Evolutionary conservation across 1,140 invertebrate species (phyloP).

Genomic region (Drosophila eugracilis): DNA sequence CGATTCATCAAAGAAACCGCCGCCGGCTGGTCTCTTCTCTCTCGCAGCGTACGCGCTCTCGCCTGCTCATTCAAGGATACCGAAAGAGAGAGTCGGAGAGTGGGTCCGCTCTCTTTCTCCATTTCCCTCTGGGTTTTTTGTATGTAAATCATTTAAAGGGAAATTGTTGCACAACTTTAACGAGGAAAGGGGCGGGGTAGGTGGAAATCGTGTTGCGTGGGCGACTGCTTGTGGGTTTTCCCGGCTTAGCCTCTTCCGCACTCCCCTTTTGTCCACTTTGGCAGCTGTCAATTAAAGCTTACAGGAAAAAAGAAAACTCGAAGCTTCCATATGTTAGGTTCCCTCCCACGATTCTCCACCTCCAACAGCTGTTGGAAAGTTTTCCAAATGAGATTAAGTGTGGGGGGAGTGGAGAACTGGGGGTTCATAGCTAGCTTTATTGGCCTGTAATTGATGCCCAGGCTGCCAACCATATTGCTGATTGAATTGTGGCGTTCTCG

Average conservation of each 20-base stretch:
- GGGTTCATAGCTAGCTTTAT: conserved; percentile 32
- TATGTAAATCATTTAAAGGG: conserved; percentile 70
- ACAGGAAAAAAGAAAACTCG: conserved; percentile 26
- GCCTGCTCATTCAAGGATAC: conserved; percentile 68
- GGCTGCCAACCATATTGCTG: conserved; percentile 37
- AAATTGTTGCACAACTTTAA: conserved; percentile 79
- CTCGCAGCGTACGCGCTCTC: neutral
- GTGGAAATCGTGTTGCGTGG: too few species aligned
- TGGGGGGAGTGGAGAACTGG: conserved; percentile 2
- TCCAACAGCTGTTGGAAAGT: conserved; percentile 52
- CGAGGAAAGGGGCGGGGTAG: conserved; percentile 2
- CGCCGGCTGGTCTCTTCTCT: conserved; percentile 33
- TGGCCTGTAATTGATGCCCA: conserved; percentile 58
- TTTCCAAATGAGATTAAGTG: conserved; percentile 50
- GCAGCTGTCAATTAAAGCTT: conserved; percentile 73
- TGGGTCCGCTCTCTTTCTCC: conserved; percentile 1
- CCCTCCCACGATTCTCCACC: conserved; percentile 15
- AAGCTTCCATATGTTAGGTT: conserved; percentile 46
- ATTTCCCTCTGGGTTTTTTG: conserved; percentile 14
- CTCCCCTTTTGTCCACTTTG: neutral
- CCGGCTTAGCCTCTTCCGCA: conserved; percentile 6
- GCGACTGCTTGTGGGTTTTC: conserved; percentile 49
- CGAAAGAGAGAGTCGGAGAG: conserved; percentile 38
- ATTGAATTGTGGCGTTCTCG: conserved; percentile 45
- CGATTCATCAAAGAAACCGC: conserved; percentile 51